A percentile compares a stretch with the other conserved stretches of the same genome.
Evolutionary conservation across 2,888 invertebrate genomes (phyloP).

Genomic region (Caenorhabditis auriculariae): DNA sequence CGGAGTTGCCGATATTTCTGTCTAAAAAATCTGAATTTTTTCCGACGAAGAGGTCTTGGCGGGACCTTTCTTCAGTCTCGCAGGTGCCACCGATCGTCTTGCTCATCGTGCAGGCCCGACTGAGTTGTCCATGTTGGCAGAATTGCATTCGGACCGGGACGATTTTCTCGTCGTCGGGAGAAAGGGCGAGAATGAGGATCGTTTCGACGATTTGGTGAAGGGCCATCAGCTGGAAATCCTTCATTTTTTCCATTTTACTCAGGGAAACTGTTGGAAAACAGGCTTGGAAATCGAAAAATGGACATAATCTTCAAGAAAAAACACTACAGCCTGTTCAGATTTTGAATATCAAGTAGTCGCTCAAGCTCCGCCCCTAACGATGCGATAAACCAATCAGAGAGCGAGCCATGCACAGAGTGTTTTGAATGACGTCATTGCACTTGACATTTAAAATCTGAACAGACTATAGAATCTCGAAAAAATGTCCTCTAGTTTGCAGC

Average conservation of each 20-base stretch:
- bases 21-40: slow-evolving; percentile 2
- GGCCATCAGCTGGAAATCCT: slow-evolving; percentile 74
- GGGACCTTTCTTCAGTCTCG: slow-evolving; percentile 7
- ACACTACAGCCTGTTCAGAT: no score
- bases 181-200: slow-evolving; percentile 79
- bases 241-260: no score
- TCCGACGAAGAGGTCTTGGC: background rate
- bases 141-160: slow-evolving; percentile 75
- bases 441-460: no score
- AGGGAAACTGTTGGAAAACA: no score
- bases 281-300: no score
- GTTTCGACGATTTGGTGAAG: slow-evolving; percentile 86
- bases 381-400: no score
- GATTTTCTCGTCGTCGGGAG: slow-evolving; percentile 85
- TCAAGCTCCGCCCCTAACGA: no score
- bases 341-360: slow-evolving; percentile 7
- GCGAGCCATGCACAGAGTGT: no score
- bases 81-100: background rate
- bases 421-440: no score
- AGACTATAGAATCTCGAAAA: slow-evolving; percentile 15
- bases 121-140: slow-evolving; percentile 66
- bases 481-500: slow-evolving; percentile 7
- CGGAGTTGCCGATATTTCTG: slow-evolving; percentile 70
- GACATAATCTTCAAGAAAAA: no score
- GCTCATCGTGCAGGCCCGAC: slow-evolving; percentile 1